Evolutionary conservation across 2,797 vertebrate genomes (phyloP).

Genomic region (Cyclura pinguis): DNA sequence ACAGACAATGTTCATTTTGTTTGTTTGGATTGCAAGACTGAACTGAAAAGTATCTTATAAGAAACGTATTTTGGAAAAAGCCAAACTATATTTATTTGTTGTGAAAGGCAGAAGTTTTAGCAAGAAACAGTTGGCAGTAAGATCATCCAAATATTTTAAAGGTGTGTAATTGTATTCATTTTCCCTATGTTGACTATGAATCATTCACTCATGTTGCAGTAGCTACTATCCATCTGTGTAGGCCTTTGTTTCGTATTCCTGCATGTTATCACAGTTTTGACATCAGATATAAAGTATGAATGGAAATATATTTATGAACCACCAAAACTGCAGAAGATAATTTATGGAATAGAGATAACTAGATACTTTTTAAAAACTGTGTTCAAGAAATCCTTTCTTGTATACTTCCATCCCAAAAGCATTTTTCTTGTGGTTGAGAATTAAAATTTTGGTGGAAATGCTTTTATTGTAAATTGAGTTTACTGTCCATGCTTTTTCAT

Average conservation of each 20-base stretch:
- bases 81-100: slow-evolving; percentile 28
- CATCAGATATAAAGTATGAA: slow-evolving; percentile 34
- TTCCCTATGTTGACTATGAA: slow-evolving; percentile 9
- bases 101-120: slow-evolving; percentile 30
- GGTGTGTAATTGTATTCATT: neutral
- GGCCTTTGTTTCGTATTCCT: slow-evolving; percentile 35
- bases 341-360: slow-evolving; percentile 29
- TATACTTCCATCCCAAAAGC: slow-evolving; percentile 31
- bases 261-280: slow-evolving; percentile 43
- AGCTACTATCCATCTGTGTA: slow-evolving; percentile 6
- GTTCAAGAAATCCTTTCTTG: neutral
- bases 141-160: slow-evolving; percentile 36
- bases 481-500: neutral
- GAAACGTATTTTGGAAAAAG: slow-evolving; percentile 8
- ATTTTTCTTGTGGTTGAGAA: slow-evolving; percentile 37
- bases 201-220: slow-evolving; percentile 40
- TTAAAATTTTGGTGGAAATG: neutral
- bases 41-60: slow-evolving; percentile 32
- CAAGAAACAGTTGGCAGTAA: slow-evolving; percentile 26
- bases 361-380: neutral
- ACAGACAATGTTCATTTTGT: slow-evolving; percentile 31
- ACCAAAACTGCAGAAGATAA: slow-evolving; percentile 16
- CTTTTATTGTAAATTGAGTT: neutral
- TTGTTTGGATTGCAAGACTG: slow-evolving; percentile 4
- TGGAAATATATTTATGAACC: slow-evolving; percentile 40